Evolutionary conservation across 2,888 invertebrate species (phyloP).

Genomic region (Perizoma flavofasciatum): DNA sequence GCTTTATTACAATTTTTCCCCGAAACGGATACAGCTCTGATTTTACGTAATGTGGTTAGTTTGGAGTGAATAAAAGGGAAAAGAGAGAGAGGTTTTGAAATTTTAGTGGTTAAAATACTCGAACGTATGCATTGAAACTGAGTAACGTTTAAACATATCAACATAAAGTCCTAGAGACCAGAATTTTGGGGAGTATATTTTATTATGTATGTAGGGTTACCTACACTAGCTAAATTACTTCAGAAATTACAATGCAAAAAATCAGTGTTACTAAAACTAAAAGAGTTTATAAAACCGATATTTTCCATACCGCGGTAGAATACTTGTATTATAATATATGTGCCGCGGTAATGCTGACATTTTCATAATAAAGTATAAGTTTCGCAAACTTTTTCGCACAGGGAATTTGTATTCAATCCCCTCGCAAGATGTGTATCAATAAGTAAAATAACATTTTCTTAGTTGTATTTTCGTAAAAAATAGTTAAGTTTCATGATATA

Average conservation of each 20-base stretch:
- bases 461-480: background rate
- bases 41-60: slow-evolving; percentile 20
- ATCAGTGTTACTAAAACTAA: slow-evolving; percentile 7
- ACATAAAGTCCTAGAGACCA: too few relatives aligned
- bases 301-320: slow-evolving; percentile 20
- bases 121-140: too few relatives aligned
- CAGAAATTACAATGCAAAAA: background rate
- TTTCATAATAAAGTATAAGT: slow-evolving; percentile 52
- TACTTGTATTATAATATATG: too few relatives aligned
- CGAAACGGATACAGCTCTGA: slow-evolving; percentile 18
- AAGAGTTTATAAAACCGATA: slow-evolving; percentile 7
- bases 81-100: background rate
- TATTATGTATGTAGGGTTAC: too few relatives aligned
- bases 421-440: slow-evolving; percentile 40
- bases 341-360: slow-evolving; percentile 33
- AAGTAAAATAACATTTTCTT: slow-evolving; percentile 10
- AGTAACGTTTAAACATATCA: too few relatives aligned
- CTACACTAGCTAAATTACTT: too few relatives aligned
- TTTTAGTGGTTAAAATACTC: too few relatives aligned
- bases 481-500: too few relatives aligned
- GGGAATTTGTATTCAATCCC: slow-evolving; percentile 59
- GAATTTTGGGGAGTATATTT: too few relatives aligned
- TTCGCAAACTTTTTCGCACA: slow-evolving; percentile 47
- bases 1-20: slow-evolving; percentile 30
- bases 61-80: slow-evolving; percentile 10